Evolutionary conservation across 2,797 vertebrate genomes (phyloP).

Genomic region (Gobionotothen gibberifrons): DNA sequence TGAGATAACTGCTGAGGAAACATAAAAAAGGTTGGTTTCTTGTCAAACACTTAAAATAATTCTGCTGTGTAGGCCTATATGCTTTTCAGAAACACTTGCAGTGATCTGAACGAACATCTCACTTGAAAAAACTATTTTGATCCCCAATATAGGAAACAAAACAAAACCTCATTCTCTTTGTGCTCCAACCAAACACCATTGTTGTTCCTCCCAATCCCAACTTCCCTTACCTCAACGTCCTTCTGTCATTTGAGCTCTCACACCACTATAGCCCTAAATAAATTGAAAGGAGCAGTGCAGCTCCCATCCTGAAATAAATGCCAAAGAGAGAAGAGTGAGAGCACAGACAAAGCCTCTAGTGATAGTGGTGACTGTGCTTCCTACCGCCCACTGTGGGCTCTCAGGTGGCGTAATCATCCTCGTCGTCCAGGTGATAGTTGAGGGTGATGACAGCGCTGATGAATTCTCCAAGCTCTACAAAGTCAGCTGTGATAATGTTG

Average conservation of each 20-base stretch:
- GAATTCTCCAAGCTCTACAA: conserved; percentile 98
- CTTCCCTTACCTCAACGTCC: conserved; percentile 20
- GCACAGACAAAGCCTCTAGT: conserved; percentile 70
- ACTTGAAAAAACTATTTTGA: conserved; percentile 37
- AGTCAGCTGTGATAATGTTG: conserved; percentile 98
- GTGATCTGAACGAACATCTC: conserved; percentile 50
- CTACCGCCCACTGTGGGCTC: conserved; percentile 45
- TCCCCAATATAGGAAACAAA: conserved; percentile 55
- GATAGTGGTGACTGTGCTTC: conserved; percentile 50
- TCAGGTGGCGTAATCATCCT: conserved; percentile 94
- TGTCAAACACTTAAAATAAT: conserved; percentile 31
- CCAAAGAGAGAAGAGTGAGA: conserved; percentile 76
- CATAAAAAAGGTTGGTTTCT: conserved; percentile 9
- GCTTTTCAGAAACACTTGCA: conserved; percentile 30
- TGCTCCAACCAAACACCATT: conserved; percentile 44
- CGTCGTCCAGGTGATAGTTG: conserved; percentile 94
- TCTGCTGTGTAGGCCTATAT: neutral
- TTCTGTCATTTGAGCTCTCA: conserved; percentile 35
- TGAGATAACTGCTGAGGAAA: conserved; percentile 18
- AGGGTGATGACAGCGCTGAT: conserved; percentile 98
- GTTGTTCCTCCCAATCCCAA: conserved; percentile 29
- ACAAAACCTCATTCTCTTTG: conserved; percentile 48
- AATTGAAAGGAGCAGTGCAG: conserved; percentile 71
- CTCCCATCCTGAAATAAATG: conserved; percentile 76
- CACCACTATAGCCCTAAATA: conserved; percentile 78